These are phyloP conservation scores for Prionace glauca DNA, from an alignment of 2,797 vertebrate genomes.

Conservation along the genomic window DNA sequence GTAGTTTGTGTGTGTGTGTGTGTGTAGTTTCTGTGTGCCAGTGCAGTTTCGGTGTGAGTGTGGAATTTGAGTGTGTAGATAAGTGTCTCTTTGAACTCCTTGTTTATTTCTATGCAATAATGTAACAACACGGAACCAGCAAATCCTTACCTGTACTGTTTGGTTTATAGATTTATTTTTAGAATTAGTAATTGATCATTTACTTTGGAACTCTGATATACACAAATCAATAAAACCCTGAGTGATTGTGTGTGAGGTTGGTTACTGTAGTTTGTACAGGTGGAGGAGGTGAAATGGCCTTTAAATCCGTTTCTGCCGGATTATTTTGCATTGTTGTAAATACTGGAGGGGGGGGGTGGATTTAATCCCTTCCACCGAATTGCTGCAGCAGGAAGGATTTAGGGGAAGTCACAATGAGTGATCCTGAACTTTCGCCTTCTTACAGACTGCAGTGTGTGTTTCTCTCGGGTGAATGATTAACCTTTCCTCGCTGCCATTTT, in stretches of 20 bases:
- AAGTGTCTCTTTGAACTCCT: no score
- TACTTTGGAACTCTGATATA: neutral
- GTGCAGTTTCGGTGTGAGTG: no score
- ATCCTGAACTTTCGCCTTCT: slow-evolving; percentile 13
- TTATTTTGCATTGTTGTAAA: neutral
- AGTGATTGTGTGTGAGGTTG: neutral
- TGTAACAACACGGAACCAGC: neutral
- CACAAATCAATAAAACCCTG: neutral
- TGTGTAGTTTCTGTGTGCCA: no score
- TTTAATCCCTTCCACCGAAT: neutral
- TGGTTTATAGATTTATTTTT: neutral
- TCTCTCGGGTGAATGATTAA: slow-evolving; percentile 24
- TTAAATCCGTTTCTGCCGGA: neutral
- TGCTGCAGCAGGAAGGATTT: neutral
- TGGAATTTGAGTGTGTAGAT: no score
- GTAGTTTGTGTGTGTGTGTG: no score
- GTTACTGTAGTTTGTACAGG: neutral
- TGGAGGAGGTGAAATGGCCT: neutral
- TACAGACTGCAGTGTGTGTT: neutral
- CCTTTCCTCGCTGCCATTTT: slow-evolving; percentile 9
- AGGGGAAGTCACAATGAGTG: neutral
- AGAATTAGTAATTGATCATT: neutral
- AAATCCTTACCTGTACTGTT: neutral
- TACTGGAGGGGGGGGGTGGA: neutral
- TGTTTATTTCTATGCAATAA: neutral